Percentiles rank a stretch among this genome's conserved stretches.
Conservation (phyloP, 2,888 invertebrate species). For the Drosophila leonis region DNA sequence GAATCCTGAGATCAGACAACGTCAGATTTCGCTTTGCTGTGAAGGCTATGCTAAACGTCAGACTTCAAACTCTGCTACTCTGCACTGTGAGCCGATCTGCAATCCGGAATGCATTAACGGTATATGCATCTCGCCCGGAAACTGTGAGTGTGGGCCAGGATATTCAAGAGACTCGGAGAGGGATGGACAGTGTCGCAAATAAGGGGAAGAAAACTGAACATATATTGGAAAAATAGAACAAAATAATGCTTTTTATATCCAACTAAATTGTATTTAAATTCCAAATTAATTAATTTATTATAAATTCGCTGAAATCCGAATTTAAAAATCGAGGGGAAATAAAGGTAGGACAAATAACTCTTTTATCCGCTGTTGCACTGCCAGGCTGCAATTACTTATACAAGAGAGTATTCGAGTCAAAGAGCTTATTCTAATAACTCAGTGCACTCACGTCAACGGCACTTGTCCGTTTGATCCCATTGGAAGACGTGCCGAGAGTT, state of each 20-base stretch:
- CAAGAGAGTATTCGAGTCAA: neutral
- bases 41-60: constrained; percentile 88
- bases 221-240: neutral
- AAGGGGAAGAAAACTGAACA: constrained; percentile 36
- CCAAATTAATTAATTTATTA: too few species aligned
- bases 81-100: constrained; percentile 86
- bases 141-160: constrained; percentile 83
- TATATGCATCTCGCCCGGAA: constrained; percentile 83
- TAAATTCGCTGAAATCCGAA: neutral
- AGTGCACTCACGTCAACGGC: neutral
- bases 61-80: constrained; percentile 82
- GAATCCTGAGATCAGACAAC: constrained; percentile 84
- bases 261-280: neutral
- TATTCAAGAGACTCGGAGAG: constrained; percentile 36
- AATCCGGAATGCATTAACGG: constrained; percentile 86
- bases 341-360: neutral
- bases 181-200: constrained; percentile 41
- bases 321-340: neutral
- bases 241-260: neutral
- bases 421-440: neutral
- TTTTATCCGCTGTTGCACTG: neutral
- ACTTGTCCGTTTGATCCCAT: neutral
- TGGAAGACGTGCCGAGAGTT: too few species aligned
- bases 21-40: constrained; percentile 90
- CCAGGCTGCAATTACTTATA: neutral